These are phyloP conservation scores for Pangasius macronema DNA, from an alignment of 2,797 vertebrate species.

Conservation along the genomic window DNA sequence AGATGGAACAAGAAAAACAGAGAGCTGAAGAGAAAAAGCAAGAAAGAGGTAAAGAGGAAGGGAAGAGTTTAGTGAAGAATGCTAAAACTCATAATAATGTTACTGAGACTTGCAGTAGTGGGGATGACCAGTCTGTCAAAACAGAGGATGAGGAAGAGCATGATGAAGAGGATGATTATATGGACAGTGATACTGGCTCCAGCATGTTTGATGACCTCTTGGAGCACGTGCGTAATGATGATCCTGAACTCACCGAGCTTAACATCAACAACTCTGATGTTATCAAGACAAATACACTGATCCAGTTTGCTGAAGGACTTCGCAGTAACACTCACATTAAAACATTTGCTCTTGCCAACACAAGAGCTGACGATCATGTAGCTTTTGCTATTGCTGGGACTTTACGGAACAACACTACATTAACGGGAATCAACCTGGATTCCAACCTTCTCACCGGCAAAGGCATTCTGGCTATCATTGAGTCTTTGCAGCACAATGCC, in stretches of 20 bases:
- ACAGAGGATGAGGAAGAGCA: constrained; percentile 40
- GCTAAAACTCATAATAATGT: not conserved
- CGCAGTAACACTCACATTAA: constrained; percentile 80
- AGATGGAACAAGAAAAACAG: constrained; percentile 26
- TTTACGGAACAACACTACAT: constrained; percentile 78
- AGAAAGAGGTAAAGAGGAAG: constrained; percentile 25
- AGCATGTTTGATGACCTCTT: constrained; percentile 84
- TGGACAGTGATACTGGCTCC: constrained; percentile 66
- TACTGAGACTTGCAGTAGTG: constrained; percentile 22
- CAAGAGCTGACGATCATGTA: constrained; percentile 82
- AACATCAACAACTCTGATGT: constrained; percentile 87
- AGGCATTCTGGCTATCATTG: constrained; percentile 83
- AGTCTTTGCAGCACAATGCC: constrained; percentile 80
- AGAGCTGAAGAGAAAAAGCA: constrained; percentile 18
- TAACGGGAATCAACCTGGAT: constrained; percentile 84
- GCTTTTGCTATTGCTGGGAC: constrained; percentile 82
- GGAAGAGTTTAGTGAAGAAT: constrained; percentile 38
- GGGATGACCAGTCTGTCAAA: constrained; percentile 43
- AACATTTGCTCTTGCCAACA: constrained; percentile 81
- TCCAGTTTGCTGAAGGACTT: constrained; percentile 81
- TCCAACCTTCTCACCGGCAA: constrained; percentile 86
- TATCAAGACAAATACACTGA: constrained; percentile 80
- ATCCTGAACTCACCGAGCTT: constrained; percentile 76
- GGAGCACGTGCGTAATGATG: constrained; percentile 80
- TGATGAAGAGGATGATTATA: constrained; percentile 40